phyloP scores from a whole-genome alignment of 2,888 invertebrate species.

The Dione juno region DNA sequence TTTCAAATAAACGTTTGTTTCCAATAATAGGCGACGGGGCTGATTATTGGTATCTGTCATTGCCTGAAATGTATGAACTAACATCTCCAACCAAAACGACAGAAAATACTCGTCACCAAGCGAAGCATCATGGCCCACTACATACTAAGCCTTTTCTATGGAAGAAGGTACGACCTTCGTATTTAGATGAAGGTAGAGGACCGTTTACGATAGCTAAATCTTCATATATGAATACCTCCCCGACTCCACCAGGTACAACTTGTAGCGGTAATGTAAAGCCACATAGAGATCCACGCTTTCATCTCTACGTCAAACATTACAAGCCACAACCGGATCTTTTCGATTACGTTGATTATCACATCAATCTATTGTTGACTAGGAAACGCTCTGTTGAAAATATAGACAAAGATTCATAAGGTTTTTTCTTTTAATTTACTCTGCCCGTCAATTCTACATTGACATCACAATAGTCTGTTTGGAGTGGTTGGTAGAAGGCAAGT shows the following conservation, averaged over 20 bases:
- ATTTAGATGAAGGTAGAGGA: constrained; percentile 57
- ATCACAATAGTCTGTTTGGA: constrained; percentile 60
- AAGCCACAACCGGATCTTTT: constrained; percentile 72
- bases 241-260: constrained; percentile 58
- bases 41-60: constrained; percentile 79
- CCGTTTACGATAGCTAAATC: constrained; percentile 59
- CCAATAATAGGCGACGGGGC: constrained; percentile 76
- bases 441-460: constrained; percentile 53
- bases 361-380: constrained; percentile 65
- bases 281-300: constrained; percentile 69
- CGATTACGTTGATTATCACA: constrained; percentile 73
- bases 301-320: constrained; percentile 72
- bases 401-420: constrained; percentile 49
- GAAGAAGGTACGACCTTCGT: constrained; percentile 60
- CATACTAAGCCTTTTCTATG: constrained; percentile 75
- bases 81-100: constrained; percentile 55
- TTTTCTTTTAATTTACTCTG: constrained; percentile 37
- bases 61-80: constrained; percentile 77
- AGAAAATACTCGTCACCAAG: constrained; percentile 57
- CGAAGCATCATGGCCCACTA: constrained; percentile 63
- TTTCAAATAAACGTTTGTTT: constrained; percentile 73
- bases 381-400: constrained; percentile 68
- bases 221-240: constrained; percentile 26
- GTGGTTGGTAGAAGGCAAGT: constrained; percentile 55
- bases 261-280: constrained; percentile 48